phyloP scores from a whole-genome alignment of 2,888 invertebrate species.

The Oxyteleia sp. region DNA sequence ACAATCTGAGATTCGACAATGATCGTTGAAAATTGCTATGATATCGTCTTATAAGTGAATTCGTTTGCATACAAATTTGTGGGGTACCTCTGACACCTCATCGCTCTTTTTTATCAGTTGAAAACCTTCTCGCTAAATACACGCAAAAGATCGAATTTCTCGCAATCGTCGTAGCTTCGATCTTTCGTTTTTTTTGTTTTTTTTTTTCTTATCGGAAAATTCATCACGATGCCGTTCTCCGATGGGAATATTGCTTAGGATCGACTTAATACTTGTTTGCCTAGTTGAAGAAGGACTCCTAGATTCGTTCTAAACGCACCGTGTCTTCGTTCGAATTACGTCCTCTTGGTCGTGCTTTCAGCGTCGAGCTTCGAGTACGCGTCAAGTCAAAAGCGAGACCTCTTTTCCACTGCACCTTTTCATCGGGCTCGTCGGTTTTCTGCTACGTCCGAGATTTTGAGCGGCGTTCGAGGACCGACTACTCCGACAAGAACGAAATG shows the following conservation, averaged over 20 bases:
- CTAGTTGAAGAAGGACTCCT: slow-evolving; percentile 21
- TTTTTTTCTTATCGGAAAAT: background rate
- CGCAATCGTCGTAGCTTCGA: background rate
- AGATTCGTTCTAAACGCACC: slow-evolving; percentile 29
- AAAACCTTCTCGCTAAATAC: background rate
- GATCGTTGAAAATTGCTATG: slow-evolving; percentile 44
- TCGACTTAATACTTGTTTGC: slow-evolving; percentile 17
- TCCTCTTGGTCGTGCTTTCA: slow-evolving; percentile 33
- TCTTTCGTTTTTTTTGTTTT: background rate
- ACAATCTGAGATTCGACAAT: slow-evolving; percentile 66
- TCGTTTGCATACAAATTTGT: slow-evolving; percentile 36
- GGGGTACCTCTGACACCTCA: slow-evolving; percentile 18
- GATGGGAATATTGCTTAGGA: background rate
- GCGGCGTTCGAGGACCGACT: slow-evolving; percentile 21
- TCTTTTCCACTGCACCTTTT: slow-evolving; percentile 45
- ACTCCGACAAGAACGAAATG: slow-evolving; percentile 42
- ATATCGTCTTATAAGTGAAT: slow-evolving; percentile 46
- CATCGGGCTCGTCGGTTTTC: slow-evolving; percentile 41
- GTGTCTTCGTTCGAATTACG: slow-evolving; percentile 37
- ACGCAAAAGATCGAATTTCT: background rate
- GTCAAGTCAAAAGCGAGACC: slow-evolving; percentile 41
- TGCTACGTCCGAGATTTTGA: slow-evolving; percentile 43
- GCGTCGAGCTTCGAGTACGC: slow-evolving; percentile 31
- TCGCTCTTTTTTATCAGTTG: background rate
- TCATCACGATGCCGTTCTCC: background rate